Base-by-base conservation (phyloP, 2,113 vertebrate species). In the Lamprologus ornatipinnis region DNA sequence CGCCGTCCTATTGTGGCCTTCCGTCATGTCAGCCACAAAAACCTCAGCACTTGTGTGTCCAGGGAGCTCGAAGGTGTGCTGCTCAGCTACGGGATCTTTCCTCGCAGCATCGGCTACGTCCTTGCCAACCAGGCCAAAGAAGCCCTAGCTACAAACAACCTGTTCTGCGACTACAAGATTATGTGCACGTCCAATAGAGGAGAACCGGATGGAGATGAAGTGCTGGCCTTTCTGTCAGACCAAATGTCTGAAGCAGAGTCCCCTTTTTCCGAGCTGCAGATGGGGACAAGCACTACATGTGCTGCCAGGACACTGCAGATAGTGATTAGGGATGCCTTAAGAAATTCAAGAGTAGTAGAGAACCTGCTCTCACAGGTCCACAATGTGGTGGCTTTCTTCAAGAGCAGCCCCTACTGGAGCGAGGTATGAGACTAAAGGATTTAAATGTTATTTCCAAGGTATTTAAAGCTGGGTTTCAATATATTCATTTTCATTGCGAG, bases 151-250 rank as follows among this genome's bases (percentile, higher is more conserved):
- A 88, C 85, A 5, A 94, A 95, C 79, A 90, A 87, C 60, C 9
- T 97, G 49, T 97, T 97, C 89, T 96, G 96, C 2, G 93, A 97
- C 90, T 96, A 96, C 85, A 96, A 94, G 88, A 88, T 96, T 58
- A 94, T 96, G 90, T 93, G 93, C 70, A 92, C 93, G 7, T 89
- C 92, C 3, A 94, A 89, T 85, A 91, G 92, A 53, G 95, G 92
- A 9, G 95, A 97, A 45, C 89, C 92, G 0, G 95, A 96, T 5
- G 96, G 94, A 83, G 95, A 95, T 4, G 96, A 97, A 28, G 58
- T 97, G 2, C 70, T 94, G 15, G 80, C 65, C 6, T 97, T 96
- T 87, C 86, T 97, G 26, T 92, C 89, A 2, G 93, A 96, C 83
- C 88, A 85, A 85, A 84, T 91, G 55, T 81, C 90, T n/a, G 89